Percentiles rank a stretch among this genome's conserved stretches.
These are phyloP conservation scores for Machimus atricapillus DNA, from an alignment of 2,888 invertebrate species.

Conservation along the genomic window DNA sequence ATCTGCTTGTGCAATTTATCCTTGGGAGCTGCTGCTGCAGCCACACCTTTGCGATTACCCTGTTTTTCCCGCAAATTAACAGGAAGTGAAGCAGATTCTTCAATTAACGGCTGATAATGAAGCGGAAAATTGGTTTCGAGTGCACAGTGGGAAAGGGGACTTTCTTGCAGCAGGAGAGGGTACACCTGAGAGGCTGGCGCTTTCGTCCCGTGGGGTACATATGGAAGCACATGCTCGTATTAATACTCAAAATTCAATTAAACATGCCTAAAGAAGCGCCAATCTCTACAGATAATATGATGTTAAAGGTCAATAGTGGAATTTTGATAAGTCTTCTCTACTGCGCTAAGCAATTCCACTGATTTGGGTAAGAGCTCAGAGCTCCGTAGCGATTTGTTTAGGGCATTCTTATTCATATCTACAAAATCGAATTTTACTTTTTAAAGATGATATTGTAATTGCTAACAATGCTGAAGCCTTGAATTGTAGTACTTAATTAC, in stretches of 20 bases:
- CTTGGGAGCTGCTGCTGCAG: neutral
- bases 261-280: neutral
- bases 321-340: neutral
- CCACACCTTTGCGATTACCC: neutral
- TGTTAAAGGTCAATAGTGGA: neutral
- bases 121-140: neutral
- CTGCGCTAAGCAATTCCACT: neutral
- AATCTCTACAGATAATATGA: neutral
- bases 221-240: neutral
- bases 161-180: neutral
- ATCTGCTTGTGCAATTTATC: neutral
- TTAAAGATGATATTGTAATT: no score
- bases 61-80: neutral
- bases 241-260: neutral
- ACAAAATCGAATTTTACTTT: no score
- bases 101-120: neutral
- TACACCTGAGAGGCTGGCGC: neutral
- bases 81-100: neutral
- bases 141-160: neutral
- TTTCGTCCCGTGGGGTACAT: neutral
- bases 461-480: no score
- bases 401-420: no score
- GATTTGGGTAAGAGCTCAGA: neutral
- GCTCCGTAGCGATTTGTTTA: no score
- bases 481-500: no score